phyloP scores from a whole-genome alignment of 2,797 vertebrate genomes.

The Channa striata region DNA sequence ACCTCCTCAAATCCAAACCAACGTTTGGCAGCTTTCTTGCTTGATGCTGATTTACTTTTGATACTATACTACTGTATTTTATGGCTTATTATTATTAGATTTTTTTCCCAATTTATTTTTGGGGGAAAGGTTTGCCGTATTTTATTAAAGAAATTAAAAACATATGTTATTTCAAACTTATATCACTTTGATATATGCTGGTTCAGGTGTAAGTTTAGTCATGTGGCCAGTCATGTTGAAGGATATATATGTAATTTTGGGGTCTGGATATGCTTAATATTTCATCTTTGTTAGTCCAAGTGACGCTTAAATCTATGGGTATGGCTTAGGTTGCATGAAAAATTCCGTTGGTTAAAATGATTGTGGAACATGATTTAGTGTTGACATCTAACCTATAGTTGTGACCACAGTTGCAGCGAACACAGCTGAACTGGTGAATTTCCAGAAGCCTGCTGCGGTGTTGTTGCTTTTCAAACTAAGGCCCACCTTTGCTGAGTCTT shows the following conservation, averaged over 20 bases:
- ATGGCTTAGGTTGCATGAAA: too few relatives aligned
- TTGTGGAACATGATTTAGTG: background rate
- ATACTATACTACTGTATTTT: too few relatives aligned
- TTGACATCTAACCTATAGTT: conserved; percentile 80
- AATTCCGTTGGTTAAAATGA: background rate
- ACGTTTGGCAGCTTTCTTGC: too few relatives aligned
- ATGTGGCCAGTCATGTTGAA: too few relatives aligned
- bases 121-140: too few relatives aligned
- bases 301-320: too few relatives aligned
- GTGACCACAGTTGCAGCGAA: conserved; percentile 88
- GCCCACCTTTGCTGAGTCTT: conserved; percentile 67
- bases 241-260: background rate
- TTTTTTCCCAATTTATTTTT: too few relatives aligned
- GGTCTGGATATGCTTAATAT: background rate
- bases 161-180: background rate
- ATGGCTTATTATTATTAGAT: too few relatives aligned
- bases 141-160: too few relatives aligned
- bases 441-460: conserved; percentile 85
- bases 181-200: background rate
- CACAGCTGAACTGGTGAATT: conserved; percentile 85
- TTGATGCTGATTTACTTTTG: too few relatives aligned
- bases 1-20: too few relatives aligned
- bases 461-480: conserved; percentile 81
- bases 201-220: background rate
- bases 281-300: background rate